Percentiles rank a stretch among this genome's conserved stretches.
phyloP scores from a whole-genome alignment of 2,797 vertebrate genomes.

The Chlorospingus flavigularis region DNA sequence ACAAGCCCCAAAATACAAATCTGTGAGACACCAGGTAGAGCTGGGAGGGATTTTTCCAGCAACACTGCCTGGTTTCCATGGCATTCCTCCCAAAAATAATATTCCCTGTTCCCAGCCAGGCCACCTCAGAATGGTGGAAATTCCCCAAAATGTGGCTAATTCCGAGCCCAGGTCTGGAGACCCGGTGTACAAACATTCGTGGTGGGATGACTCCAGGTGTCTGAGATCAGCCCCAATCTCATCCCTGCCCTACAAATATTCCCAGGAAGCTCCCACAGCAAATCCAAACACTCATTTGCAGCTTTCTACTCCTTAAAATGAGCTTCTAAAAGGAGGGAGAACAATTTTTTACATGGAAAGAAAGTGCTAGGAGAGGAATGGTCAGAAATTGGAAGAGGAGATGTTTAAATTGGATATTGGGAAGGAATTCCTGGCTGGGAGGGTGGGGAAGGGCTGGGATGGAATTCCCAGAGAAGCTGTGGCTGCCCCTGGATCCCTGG shows the following conservation, averaged over 20 bases:
- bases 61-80: background rate
- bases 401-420: background rate
- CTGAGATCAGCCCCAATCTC: background rate
- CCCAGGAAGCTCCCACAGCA: background rate
- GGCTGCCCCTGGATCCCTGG: background rate
- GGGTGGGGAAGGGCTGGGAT: no score
- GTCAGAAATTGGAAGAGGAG: background rate
- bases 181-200: background rate
- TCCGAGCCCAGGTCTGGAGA: background rate
- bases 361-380: rapidly evolving
- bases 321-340: background rate
- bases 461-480: background rate
- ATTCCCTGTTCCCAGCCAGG: background rate
- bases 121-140: background rate
- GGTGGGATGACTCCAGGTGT: rapidly evolving
- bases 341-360: rapidly evolving
- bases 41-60: background rate
- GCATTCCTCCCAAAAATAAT: background rate
- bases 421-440: background rate
- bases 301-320: background rate
- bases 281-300: background rate
- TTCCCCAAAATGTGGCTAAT: background rate
- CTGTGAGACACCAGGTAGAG: background rate
- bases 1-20: background rate
- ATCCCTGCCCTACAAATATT: background rate